These are phyloP conservation scores for Piliocolobus tephrosceles DNA, from an alignment of 2,113 vertebrate species.

Conservation along the genomic window DNA sequence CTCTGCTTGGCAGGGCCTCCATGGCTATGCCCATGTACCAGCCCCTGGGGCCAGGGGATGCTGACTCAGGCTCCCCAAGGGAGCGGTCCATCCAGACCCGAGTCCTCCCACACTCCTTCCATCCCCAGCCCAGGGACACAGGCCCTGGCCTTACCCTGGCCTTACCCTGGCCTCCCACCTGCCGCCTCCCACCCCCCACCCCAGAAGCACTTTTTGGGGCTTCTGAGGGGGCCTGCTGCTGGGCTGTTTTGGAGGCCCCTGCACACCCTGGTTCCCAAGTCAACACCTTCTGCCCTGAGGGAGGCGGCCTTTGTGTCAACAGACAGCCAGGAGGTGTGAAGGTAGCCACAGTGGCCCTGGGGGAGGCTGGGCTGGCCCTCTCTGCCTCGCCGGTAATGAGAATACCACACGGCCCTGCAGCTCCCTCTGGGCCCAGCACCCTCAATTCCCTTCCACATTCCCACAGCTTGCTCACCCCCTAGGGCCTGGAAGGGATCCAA, in stretches of 20 bases:
- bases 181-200: neutral
- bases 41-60: no score
- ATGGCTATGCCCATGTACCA: neutral
- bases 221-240: neutral
- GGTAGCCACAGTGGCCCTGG: slow-evolving; percentile 30
- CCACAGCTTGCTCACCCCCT: neutral
- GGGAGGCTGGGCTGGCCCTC: neutral
- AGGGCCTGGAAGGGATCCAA: neutral
- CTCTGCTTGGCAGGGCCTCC: neutral
- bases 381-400: slow-evolving; percentile 58
- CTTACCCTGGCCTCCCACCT: neutral
- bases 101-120: neutral
- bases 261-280: slow-evolving; percentile 70
- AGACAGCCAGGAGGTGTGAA: slow-evolving; percentile 73
- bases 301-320: slow-evolving; percentile 64
- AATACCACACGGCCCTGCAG: slow-evolving; percentile 53
- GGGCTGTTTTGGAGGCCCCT: slow-evolving; percentile 67
- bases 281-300: slow-evolving; percentile 65
- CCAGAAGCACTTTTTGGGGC: neutral
- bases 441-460: neutral
- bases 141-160: neutral
- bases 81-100: neutral
- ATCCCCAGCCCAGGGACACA: no score
- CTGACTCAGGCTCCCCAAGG: neutral
- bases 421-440: neutral